Conservation (phyloP, 2,113 vertebrate species). For the Empidonax alnorum region DNA sequence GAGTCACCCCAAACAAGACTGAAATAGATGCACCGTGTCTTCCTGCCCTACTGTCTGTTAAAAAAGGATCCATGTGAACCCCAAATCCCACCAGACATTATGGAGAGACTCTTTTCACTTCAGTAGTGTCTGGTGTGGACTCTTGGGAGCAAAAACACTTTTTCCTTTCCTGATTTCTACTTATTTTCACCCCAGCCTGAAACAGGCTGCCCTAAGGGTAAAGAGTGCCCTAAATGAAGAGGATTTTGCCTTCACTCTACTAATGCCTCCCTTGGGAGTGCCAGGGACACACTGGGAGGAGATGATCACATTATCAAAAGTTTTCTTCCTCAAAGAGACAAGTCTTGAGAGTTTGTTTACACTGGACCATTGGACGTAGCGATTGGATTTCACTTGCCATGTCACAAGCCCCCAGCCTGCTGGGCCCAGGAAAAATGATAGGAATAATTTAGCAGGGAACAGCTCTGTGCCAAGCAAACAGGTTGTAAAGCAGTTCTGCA, state of each 20-base stretch:
- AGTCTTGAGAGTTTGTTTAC: background rate
- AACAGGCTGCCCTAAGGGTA: background rate
- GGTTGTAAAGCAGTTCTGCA: conserved; percentile 8
- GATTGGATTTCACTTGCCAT: background rate
- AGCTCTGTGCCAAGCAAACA: conserved; percentile 37
- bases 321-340: background rate
- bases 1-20: background rate
- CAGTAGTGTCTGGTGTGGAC: background rate
- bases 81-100: background rate
- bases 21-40: background rate
- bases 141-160: background rate
- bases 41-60: background rate
- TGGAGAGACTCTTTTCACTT: background rate
- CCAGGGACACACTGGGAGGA: background rate
- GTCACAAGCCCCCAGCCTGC: background rate
- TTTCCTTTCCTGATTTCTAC: background rate
- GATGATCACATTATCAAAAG: background rate
- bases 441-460: conserved; percentile 18
- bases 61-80: background rate
- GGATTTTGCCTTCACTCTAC: background rate
- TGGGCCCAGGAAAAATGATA: background rate
- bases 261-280: background rate
- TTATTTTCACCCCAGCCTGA: background rate
- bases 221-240: background rate
- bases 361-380: background rate